phyloP scores from a whole-genome alignment of 2,888 invertebrate genomes.

The Stenotaenia linearis region DNA sequence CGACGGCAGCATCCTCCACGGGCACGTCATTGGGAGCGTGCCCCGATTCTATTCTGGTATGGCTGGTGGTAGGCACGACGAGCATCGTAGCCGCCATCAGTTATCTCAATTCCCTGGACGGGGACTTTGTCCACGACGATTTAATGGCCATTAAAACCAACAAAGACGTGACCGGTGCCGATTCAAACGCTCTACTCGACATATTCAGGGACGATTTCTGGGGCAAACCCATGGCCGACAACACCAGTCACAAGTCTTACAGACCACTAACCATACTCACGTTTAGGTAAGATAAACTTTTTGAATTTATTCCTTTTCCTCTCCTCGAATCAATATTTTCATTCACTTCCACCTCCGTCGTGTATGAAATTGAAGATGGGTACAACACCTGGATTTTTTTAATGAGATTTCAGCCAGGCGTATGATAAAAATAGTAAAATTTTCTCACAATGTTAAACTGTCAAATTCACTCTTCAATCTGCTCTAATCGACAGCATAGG shows the following conservation, averaged over 20 bases:
- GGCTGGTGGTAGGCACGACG: neutral
- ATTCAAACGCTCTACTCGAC: conserved; percentile 54
- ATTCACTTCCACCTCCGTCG: neutral
- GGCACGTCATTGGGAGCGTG: neutral
- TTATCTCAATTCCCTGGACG: conserved; percentile 67
- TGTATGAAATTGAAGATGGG: neutral
- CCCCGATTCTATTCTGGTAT: neutral
- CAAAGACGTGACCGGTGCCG: conserved; percentile 58
- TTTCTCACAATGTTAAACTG: neutral
- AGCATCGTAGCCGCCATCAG: conserved; percentile 56
- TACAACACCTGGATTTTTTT: neutral
- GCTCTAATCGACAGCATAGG: conserved; percentile 2
- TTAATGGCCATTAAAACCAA: conserved; percentile 76
- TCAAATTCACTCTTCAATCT: conserved; percentile 18
- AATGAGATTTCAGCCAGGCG: neutral
- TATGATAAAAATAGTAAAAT: neutral
- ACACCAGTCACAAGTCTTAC: conserved; percentile 78
- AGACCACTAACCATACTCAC: conserved; percentile 74
- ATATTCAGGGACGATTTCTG: conserved; percentile 77
- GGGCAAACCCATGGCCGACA: conserved; percentile 81
- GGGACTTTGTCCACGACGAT: conserved; percentile 84
- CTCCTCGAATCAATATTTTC: neutral
- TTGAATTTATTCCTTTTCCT: neutral
- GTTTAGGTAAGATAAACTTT: conserved; percentile 64
- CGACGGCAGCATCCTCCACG: neutral